phyloP scores from a whole-genome alignment of 1,140 invertebrate genomes.

The Ooceraea biroi region DNA sequence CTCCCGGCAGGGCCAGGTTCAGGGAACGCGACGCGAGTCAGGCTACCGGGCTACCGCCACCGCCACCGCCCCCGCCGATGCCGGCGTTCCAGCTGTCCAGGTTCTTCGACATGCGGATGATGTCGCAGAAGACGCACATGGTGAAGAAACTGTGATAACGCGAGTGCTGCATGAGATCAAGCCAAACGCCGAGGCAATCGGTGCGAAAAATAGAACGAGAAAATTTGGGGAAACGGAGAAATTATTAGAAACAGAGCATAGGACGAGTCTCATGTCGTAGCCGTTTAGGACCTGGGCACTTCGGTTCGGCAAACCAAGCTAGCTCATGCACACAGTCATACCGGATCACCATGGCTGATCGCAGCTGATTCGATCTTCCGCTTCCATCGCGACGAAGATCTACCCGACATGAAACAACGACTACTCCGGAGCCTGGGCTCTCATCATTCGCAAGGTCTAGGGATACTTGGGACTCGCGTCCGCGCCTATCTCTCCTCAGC shows the following conservation, averaged over 20 bases:
- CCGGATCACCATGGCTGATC: neutral
- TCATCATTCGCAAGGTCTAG: neutral
- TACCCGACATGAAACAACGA: no score
- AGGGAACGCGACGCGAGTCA: slow-evolving; percentile 68
- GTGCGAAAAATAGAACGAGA: neutral
- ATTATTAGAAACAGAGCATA: neutral
- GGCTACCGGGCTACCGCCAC: slow-evolving; percentile 79
- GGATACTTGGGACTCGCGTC: neutral
- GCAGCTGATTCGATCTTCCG: no score
- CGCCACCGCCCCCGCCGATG: slow-evolving; percentile 84
- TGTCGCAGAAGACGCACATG: slow-evolving; percentile 77
- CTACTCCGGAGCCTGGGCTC: no score
- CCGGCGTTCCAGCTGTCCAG: slow-evolving; percentile 73
- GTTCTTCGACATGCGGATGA: slow-evolving; percentile 66
- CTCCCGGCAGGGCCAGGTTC: slow-evolving; percentile 52
- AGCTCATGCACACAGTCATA: neutral
- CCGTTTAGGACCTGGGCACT: neutral
- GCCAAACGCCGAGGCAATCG: no score
- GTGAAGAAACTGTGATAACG: slow-evolving; percentile 73
- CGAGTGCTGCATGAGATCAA: no score
- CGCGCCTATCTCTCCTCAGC: neutral
- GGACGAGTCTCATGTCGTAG: neutral
- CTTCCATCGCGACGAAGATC: no score
- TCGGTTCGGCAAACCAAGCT: slow-evolving; percentile 2
- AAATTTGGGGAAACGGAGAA: neutral